Conservation (phyloP, 2,888 invertebrate genomes). For the Drosophila quinaria region DNA sequence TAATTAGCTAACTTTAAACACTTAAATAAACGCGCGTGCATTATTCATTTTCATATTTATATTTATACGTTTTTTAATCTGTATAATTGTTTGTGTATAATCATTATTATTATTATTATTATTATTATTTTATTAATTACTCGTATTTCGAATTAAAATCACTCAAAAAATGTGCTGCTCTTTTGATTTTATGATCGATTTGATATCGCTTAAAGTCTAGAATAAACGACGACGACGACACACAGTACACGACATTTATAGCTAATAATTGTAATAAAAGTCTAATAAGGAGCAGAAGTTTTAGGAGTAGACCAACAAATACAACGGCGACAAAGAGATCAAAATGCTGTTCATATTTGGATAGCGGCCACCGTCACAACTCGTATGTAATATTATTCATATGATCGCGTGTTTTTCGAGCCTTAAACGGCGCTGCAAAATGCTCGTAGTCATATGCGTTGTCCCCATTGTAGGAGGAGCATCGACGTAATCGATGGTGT, state of each 20-base stretch:
- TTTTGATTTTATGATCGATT: slow-evolving; percentile 55
- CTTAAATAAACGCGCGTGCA: slow-evolving; percentile 71
- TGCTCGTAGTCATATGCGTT: slow-evolving; percentile 82
- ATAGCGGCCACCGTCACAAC: slow-evolving; percentile 84
- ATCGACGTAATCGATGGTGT: slow-evolving; percentile 79
- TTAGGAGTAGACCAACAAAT: slow-evolving; percentile 56
- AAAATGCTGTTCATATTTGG: slow-evolving; percentile 57
- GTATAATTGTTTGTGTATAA: slow-evolving; percentile 41
- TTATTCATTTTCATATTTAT: slow-evolving; percentile 56
- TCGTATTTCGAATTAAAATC: slow-evolving; percentile 71
- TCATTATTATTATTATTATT: slow-evolving; percentile 30
- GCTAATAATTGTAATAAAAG: slow-evolving; percentile 75
- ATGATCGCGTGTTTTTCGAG: slow-evolving; percentile 84
- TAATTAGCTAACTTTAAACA: slow-evolving; percentile 75
- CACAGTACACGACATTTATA: slow-evolving; percentile 66
- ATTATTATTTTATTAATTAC: slow-evolving; percentile 35
- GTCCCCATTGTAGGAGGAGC: slow-evolving; percentile 80
- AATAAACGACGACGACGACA: slow-evolving; percentile 58
- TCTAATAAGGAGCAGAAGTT: slow-evolving; percentile 65
- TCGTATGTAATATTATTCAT: slow-evolving; percentile 85
- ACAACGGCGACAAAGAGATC: slow-evolving; percentile 76
- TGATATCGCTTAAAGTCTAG: slow-evolving; percentile 43
- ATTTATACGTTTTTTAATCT: slow-evolving; percentile 14
- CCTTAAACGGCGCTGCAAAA: slow-evolving; percentile 83
- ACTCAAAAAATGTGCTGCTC: slow-evolving; percentile 73